Percentiles rank a stretch among this genome's conserved stretches.
Evolutionary conservation across 2,113 vertebrate genomes (phyloP).

Genomic region (Peromyscus polionotus): DNA sequence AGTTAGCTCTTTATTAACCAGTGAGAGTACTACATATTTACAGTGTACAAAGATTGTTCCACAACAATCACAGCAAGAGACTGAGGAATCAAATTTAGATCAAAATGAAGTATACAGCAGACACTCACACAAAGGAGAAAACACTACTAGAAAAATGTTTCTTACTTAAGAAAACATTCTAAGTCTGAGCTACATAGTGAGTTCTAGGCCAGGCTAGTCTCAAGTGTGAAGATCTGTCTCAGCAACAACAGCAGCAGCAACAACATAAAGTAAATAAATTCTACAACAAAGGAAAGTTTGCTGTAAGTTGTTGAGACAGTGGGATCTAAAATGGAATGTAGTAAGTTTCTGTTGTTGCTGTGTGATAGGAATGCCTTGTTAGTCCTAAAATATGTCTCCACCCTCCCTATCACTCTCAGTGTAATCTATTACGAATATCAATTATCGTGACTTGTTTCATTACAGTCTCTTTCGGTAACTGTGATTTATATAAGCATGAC

Average conservation of each 20-base stretch:
- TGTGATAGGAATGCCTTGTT: not conserved
- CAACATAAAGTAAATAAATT: not conserved
- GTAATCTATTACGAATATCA: not conserved
- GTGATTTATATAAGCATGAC: not conserved
- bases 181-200: not conserved
- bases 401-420: not conserved
- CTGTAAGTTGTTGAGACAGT: not conserved
- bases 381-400: not conserved
- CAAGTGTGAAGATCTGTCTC: not conserved
- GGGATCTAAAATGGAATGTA: not conserved
- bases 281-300: not conserved
- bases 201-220: not conserved
- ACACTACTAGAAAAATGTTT: not conserved
- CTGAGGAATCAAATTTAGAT: not conserved
- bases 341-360: not conserved
- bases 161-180: not conserved
- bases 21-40: too few relatives aligned
- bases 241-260: not conserved
- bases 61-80: not conserved
- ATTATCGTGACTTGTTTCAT: not conserved
- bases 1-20: too few relatives aligned
- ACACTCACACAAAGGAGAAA: not conserved
- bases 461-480: slow-evolving; percentile 2
- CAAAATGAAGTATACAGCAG: not conserved
- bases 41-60: too few relatives aligned